These are phyloP conservation scores for Pangasius djambal DNA, from an alignment of 2,797 vertebrate species.

Conservation along the genomic window DNA sequence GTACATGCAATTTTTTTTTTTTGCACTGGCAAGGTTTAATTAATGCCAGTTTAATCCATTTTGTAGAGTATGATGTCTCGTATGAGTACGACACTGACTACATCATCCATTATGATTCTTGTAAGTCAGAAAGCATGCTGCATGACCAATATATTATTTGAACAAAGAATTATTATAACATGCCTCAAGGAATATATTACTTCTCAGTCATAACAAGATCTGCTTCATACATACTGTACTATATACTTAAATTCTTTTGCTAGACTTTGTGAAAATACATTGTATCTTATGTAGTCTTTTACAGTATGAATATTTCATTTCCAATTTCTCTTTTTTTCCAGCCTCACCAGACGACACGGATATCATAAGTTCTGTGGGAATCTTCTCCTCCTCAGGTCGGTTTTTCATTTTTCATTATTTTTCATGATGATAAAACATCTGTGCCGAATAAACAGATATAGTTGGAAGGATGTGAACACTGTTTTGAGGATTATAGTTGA, in stretches of 20 bases:
- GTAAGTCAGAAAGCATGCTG: slow-evolving; percentile 64
- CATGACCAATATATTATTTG: background rate
- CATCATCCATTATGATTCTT: slow-evolving; percentile 61
- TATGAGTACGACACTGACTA: slow-evolving; percentile 74
- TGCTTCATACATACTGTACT: background rate
- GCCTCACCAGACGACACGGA: slow-evolving; percentile 62
- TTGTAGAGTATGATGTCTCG: slow-evolving; percentile 73
- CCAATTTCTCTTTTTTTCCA: background rate
- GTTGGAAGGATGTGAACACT: background rate
- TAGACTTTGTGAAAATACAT: background rate
- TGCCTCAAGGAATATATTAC: background rate
- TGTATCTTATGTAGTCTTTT: background rate
- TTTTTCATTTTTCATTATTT: background rate
- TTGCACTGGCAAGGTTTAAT: background rate
- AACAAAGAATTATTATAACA: too few species aligned
- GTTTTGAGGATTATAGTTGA: background rate
- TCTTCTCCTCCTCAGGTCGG: slow-evolving; percentile 77
- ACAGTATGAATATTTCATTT: background rate
- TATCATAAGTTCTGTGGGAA: slow-evolving; percentile 62
- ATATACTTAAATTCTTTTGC: background rate
- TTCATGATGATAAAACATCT: background rate
- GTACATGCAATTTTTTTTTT: background rate
- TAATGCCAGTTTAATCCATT: slow-evolving; percentile 23
- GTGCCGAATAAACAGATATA: background rate
- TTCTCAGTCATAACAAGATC: background rate